phyloP scores from a whole-genome alignment of 23 tunicate species.

The Halocynthia aurantium region DNA sequence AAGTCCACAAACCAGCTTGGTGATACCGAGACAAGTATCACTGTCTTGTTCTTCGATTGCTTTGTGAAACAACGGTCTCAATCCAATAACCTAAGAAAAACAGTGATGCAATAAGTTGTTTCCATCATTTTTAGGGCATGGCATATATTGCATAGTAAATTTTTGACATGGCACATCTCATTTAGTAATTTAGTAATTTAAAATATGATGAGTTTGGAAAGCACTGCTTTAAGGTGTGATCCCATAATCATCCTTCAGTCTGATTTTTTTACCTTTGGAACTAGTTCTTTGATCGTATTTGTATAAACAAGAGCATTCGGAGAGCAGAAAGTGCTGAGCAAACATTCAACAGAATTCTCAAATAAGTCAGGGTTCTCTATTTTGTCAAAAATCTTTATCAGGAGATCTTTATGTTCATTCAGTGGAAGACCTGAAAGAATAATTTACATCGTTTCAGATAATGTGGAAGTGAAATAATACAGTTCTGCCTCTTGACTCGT shows the following conservation, averaged over 20 bases:
- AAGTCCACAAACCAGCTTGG: constrained; percentile 79
- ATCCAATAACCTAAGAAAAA: constrained; percentile 17
- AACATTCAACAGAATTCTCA: constrained; percentile 73
- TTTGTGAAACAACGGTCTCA: constrained; percentile 56
- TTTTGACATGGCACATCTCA: too few species aligned
- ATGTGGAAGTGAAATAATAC: too few species aligned
- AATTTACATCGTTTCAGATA: too few species aligned
- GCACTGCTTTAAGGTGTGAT: too few species aligned
- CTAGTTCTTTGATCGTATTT: constrained; percentile 56
- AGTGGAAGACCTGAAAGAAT: constrained; percentile 17
- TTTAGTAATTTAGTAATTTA: too few species aligned
- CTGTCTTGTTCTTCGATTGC: constrained; percentile 77
- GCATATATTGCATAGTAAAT: too few species aligned
- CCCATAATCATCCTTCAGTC: too few species aligned
- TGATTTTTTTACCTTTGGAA: too few species aligned
- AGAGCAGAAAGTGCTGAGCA: constrained; percentile 72
- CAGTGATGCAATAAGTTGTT: not conserved
- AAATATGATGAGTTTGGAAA: too few species aligned
- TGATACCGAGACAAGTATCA: constrained; percentile 56
- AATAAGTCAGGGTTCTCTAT: constrained; percentile 59
- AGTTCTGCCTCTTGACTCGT: too few species aligned
- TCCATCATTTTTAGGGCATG: too few species aligned
- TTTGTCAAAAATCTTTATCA: constrained; percentile 35
- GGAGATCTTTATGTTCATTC: constrained; percentile 37
- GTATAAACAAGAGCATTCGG: constrained; percentile 51